phyloP scores from a whole-genome alignment of 64 coral and sea anemone species.

The Pocillopora damicornis region DNA sequence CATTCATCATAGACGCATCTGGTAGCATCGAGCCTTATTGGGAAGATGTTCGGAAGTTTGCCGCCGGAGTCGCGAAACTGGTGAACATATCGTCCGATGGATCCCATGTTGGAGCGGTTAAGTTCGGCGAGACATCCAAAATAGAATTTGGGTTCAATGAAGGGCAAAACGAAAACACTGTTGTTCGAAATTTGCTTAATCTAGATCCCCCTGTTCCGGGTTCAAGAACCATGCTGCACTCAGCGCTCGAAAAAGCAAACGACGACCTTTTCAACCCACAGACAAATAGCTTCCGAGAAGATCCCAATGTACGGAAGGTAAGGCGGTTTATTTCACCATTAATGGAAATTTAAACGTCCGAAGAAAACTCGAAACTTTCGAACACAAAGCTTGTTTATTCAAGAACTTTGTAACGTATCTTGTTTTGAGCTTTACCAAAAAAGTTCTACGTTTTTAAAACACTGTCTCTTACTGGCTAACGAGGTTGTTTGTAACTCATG shows the following conservation, averaged over 20 bases:
- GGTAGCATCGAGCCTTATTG: background rate
- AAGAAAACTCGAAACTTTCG: background rate
- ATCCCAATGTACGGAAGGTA: slow-evolving; percentile 1
- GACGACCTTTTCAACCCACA: background rate
- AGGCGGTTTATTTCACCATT: background rate
- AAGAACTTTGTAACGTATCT: too few relatives aligned
- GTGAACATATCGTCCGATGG: slow-evolving; percentile 16
- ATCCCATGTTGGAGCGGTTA: background rate
- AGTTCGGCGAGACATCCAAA: background rate
- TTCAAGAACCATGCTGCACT: background rate
- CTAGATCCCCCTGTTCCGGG: background rate
- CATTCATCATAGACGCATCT: slow-evolving; percentile 8
- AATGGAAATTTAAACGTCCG: too few relatives aligned
- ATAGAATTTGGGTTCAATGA: slow-evolving; percentile 13
- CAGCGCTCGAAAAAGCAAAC: background rate
- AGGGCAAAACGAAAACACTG: background rate
- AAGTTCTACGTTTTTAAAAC: background rate
- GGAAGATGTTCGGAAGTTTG: background rate
- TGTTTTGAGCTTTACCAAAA: too few relatives aligned
- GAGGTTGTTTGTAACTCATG: too few relatives aligned
- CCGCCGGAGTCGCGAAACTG: background rate
- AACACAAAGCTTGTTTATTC: too few relatives aligned
- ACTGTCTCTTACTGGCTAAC: too few relatives aligned
- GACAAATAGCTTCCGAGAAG: background rate
- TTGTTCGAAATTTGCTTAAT: background rate